Evolutionary conservation across 2,113 vertebrate genomes (phyloP).

Genomic region (Petrocephalus microphthalmus): DNA sequence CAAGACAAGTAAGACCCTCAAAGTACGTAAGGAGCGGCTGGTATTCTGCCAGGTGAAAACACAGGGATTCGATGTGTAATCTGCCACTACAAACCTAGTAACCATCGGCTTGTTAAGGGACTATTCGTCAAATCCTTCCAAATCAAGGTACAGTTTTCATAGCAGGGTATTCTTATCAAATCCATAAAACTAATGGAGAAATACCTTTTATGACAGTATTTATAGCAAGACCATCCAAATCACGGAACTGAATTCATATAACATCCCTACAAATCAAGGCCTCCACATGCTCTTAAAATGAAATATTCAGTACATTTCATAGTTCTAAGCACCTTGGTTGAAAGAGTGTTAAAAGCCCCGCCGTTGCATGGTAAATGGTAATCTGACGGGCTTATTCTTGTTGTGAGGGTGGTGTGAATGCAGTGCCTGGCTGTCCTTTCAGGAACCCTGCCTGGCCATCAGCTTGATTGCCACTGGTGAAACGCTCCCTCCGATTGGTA

Average conservation of each 20-base stretch:
- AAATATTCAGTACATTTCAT: not conserved
- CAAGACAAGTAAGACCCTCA: not conserved
- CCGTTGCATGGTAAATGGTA: not conserved
- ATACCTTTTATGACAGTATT: not conserved
- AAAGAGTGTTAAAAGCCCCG: not conserved
- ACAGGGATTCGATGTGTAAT: not conserved
- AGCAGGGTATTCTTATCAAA: not conserved
- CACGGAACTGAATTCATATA: not conserved
- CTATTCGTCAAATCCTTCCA: not conserved
- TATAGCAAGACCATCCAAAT: not conserved
- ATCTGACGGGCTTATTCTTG: not conserved
- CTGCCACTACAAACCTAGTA: not conserved
- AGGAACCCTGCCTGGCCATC: not conserved
- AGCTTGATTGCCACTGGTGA: not conserved
- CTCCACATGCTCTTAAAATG: not conserved
- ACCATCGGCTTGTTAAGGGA: not conserved
- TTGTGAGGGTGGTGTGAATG: not conserved
- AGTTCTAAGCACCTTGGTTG: not conserved
- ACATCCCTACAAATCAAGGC: not conserved
- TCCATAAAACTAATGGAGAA: not conserved
- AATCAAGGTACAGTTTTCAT: not conserved
- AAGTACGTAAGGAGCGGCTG: not conserved
- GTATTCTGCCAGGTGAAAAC: not conserved
- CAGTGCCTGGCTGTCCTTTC: not conserved
- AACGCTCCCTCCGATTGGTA: not conserved